Evolutionary conservation across 2,113 vertebrate species (phyloP), one percentile per base, ranked within the genome.

Genomic region (Rattus rattus): DNA sequence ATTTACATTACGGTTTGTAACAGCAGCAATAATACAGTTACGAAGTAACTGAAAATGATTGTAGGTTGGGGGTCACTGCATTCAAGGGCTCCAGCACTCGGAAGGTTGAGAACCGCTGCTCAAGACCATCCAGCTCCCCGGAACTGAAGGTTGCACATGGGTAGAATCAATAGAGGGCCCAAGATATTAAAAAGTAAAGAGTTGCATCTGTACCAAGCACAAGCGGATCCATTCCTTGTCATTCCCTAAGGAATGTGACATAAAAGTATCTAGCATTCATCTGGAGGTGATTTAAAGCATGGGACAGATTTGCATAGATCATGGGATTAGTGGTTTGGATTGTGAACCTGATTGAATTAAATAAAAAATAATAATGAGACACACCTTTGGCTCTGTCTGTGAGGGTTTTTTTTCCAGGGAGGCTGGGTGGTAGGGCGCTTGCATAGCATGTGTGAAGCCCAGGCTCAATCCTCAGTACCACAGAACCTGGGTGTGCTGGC

Each of bases 101-200:
- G 49, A 36, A n/a, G 52, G 79, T 22, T 81, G 30, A 56, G 52
- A n/a, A 56, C 9, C 10, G 1, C 52, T 56, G 79, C 2, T n/a
- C 52, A 22, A 22, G 59, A 69, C 6, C 36, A 2, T 0, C 28
- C 7, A 26, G 7, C 2, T 2, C 19, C 30, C 49, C 7, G 8
- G 1, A 47, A 30, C 20, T 28, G 17, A 7, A 3, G 16, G 43
- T 30, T 56, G 19, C 36, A 17, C 8, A 8, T 0, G 17, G 36
- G 10, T 33, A 39, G 52, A 49, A n/a, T 61, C 39, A 33, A 52
- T 5, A 30, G 80, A 86, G 12, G 30, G 47, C 13, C 14, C 52
- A 61, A 30, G 7, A 33, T 52, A 24, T 30, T 17, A 30, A 54
- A 30, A 67, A n/a, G 4, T 22, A 77, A 61, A 67, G 39, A 47